Percentiles rank a stretch among this genome's conserved stretches.
Conservation (phyloP, 2,113 vertebrate species). For the Natator depressus region DNA sequence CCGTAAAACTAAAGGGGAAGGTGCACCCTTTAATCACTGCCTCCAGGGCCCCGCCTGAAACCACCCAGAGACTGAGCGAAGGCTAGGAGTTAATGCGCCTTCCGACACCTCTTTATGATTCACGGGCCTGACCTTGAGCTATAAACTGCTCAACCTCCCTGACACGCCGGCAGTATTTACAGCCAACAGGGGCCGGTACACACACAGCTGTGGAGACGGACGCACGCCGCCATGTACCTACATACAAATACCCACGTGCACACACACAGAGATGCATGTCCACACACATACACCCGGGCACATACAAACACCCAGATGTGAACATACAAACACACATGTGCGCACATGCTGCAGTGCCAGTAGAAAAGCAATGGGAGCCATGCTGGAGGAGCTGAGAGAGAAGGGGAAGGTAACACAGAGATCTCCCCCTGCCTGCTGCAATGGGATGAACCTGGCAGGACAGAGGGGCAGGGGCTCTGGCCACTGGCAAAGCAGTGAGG, state of each 20-base stretch:
- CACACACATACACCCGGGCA: neutral
- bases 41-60: conserved; percentile 75
- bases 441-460: no score
- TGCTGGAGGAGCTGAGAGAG: neutral
- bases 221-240: neutral
- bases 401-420: neutral
- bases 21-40: conserved; percentile 78
- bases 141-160: conserved; percentile 80
- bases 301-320: neutral
- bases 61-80: conserved; percentile 69
- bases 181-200: conserved; percentile 71
- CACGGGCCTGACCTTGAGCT: conserved; percentile 84
- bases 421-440: neutral
- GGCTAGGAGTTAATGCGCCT: conserved; percentile 79
- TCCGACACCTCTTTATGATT: conserved; percentile 84
- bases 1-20: conserved; percentile 79
- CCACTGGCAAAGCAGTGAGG: neutral
- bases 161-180: conserved; percentile 80
- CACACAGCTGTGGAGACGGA: no score
- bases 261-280: neutral
- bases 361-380: neutral
- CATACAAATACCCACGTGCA: neutral
- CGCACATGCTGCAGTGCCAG: neutral
- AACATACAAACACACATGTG: neutral
- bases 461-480: neutral